Evolutionary conservation across 2,113 vertebrate species (phyloP).

Genomic region (Marmota monax): DNA sequence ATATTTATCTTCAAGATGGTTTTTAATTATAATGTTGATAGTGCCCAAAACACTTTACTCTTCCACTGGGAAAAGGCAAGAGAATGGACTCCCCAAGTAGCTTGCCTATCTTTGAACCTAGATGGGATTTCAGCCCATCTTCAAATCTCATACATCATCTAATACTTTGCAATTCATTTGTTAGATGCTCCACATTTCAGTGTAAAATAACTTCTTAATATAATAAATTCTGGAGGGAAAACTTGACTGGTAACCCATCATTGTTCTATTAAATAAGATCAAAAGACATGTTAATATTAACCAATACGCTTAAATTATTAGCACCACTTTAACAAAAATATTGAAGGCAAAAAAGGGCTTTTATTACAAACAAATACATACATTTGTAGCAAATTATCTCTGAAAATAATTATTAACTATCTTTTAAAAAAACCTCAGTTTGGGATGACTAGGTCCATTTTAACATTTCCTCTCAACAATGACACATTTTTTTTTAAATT

Average conservation of each 20-base stretch:
- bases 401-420: background rate
- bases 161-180: background rate
- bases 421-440: background rate
- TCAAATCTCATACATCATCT: background rate
- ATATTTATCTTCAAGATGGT: background rate
- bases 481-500: background rate
- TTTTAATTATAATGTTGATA: background rate
- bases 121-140: background rate
- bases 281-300: background rate
- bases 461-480: background rate
- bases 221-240: background rate
- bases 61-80: background rate
- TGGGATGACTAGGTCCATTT: background rate
- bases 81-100: background rate
- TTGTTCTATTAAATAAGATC: background rate
- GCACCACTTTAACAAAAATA: background rate
- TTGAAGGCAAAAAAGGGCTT: background rate
- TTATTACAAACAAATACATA: slow-evolving; percentile 33
- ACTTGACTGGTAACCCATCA: background rate
- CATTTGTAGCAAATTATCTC: too few species aligned
- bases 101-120: background rate
- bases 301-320: background rate
- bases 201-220: background rate
- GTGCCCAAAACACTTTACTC: background rate
- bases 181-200: background rate